Conservation (phyloP, 2,113 vertebrate genomes). For the Garra rufa region DNA sequence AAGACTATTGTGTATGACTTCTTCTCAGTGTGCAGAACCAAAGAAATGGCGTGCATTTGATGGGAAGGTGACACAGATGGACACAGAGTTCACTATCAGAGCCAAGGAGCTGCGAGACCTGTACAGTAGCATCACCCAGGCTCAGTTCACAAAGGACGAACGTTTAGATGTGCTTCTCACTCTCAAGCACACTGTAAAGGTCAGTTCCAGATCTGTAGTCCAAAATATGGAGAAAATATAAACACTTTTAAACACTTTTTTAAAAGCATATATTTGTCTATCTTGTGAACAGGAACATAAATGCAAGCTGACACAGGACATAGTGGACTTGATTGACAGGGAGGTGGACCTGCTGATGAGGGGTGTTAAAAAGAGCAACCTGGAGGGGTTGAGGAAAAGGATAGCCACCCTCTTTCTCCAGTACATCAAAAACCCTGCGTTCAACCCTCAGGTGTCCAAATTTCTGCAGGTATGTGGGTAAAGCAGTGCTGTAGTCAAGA, state of each 20-base stretch:
- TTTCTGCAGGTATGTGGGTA: conserved; percentile 79
- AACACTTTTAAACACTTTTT: background rate
- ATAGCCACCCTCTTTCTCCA: conserved; percentile 91
- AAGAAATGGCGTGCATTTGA: conserved; percentile 80
- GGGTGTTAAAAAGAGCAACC: conserved; percentile 77
- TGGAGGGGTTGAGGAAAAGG: conserved; percentile 90
- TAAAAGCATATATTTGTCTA: background rate
- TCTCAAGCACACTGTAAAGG: conserved; percentile 86
- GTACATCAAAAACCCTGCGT: conserved; percentile 88
- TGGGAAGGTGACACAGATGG: conserved; percentile 82
- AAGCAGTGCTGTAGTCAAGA: background rate
- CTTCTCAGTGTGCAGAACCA: conserved; percentile 81
- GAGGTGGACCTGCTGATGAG: conserved; percentile 87
- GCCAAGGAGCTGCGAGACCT: conserved; percentile 85
- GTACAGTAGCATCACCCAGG: conserved; percentile 76
- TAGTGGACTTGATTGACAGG: conserved; percentile 87
- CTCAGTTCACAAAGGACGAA: conserved; percentile 75
- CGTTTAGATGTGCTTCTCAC: conserved; percentile 78
- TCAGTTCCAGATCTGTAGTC: conserved; percentile 52
- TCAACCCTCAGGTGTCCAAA: conserved; percentile 86
- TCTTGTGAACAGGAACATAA: conserved; percentile 81
- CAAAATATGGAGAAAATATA: background rate
- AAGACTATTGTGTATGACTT: background rate
- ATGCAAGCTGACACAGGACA: conserved; percentile 86
- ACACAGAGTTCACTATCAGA: conserved; percentile 80